Conservation (phyloP, 2,113 vertebrate genomes). For the Chlamydotis undulata region DNA sequence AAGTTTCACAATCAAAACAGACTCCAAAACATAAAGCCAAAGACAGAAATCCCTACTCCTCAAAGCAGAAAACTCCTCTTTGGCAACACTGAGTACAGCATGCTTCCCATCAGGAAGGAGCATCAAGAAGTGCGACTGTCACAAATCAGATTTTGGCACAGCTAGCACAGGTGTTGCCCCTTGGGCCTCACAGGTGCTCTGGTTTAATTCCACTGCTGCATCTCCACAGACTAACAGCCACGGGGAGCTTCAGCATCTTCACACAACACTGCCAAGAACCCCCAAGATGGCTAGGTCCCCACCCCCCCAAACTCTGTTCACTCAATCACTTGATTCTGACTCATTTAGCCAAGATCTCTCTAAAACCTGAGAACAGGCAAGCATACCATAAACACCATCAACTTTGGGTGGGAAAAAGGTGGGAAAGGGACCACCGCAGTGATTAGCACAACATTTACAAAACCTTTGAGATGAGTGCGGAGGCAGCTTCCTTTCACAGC, state of each 20-base stretch:
- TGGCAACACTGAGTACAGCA: neutral
- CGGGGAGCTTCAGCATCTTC: neutral
- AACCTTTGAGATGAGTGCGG: neutral
- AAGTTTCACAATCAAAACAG: neutral
- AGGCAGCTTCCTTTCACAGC: neutral
- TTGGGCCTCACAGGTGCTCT: neutral
- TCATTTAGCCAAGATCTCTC: neutral
- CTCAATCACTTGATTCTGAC: neutral
- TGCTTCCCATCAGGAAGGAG: neutral
- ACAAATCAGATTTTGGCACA: neutral
- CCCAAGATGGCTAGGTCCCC: neutral
- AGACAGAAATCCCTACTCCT: neutral
- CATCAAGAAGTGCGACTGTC: neutral
- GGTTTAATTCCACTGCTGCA: neutral
- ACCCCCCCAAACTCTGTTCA: neutral
- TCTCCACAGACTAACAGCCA: neutral
- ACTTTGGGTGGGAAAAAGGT: neutral
- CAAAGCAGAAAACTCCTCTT: neutral
- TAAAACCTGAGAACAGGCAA: neutral
- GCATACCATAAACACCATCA: accelerated
- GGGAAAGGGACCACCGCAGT: neutral
- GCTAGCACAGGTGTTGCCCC: neutral
- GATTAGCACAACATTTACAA: neutral
- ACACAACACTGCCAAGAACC: accelerated
- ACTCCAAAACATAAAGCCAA: neutral